Evolutionary conservation across 2,888 invertebrate species (phyloP), one percentile per base, ranked within the genome.

Genomic region (Anthoptus insignis): DNA sequence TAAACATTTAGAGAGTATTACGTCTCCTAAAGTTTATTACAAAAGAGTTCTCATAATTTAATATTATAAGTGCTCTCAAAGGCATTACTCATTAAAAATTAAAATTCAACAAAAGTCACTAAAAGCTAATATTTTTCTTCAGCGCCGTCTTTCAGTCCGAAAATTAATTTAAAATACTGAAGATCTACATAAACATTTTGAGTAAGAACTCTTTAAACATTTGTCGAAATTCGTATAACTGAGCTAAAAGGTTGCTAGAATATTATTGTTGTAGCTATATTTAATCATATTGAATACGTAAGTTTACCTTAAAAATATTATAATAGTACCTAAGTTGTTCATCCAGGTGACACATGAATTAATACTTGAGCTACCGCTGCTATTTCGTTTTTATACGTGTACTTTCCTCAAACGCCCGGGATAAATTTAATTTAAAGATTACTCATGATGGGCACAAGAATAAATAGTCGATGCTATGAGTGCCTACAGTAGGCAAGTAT

Each of bases 151-250:
- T 21, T 16, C 50, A 19, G 19, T 29, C 34, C 39, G 27, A 65
- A 69, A 69, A 69, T 69, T 69, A 69, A 69, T 69, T 67, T 66
- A 65, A 69, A 59, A 59, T 50, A 63, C 61, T 60, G 69, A 50
- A 58, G 64, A 37, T 60, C 69, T 63, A 64, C 50, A 65, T 45
- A 69, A 69, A 69, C 61, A 66, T 65, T 65, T 65, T 42, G 53
- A 64, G 64, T 52, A 59, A 56, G 66, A 59, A 56, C 64, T 61
- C 67, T 58, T 56, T 9, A 50, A 34, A 69, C 64, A 69, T 66
- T 45, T 13, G 66, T 64, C 65, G 59, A 66, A 59, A 66, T 69
- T 66, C 59, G 57, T 32, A 29, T 54, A 59, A 54, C 47, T 53
- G 64, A 65, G 64, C 50, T 52, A 63, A 66, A 61, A 65, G 61